Conservation (phyloP, 2,888 invertebrate genomes). For the Nipponacmea schrenckii region DNA sequence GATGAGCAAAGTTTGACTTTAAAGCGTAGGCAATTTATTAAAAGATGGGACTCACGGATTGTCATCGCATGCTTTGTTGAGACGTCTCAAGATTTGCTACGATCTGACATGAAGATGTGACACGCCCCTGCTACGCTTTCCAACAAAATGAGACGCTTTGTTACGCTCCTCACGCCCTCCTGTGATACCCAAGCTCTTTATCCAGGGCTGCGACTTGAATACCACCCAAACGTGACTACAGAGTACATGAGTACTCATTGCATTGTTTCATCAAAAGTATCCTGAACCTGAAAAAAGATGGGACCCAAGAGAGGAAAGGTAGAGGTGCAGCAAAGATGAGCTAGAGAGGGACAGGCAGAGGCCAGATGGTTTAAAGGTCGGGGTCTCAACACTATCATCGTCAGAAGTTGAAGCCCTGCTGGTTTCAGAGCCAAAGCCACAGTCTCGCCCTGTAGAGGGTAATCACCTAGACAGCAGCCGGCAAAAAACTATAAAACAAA, state of each 20-base stretch:
- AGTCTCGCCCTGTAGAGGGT: constrained; percentile 25
- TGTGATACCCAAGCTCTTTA: not conserved
- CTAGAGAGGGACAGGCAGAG: constrained; percentile 28
- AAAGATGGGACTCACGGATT: not conserved
- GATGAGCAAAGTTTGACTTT: not conserved
- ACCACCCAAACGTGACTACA: not conserved
- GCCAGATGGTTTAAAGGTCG: constrained; percentile 26
- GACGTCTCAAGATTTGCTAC: not conserved
- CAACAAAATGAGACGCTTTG: not conserved
- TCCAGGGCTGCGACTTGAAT: not conserved
- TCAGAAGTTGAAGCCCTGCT: constrained; percentile 31
- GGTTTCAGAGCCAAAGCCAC: constrained; percentile 32
- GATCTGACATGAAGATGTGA: not conserved
- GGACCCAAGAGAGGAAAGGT: constrained; percentile 26
- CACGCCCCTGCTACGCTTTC: not conserved
- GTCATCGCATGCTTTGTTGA: not conserved
- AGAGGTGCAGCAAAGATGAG: constrained; percentile 28
- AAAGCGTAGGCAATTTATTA: too few species aligned
- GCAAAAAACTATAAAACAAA: constrained; percentile 20
- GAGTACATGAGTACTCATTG: not conserved
- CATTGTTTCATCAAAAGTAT: not conserved
- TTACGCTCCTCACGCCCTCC: not conserved
- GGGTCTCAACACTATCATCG: constrained; percentile 26
- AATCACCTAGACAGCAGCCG: constrained; percentile 17
- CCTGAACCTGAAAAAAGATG: constrained; percentile 20